Percentiles rank a stretch among this genome's conserved stretches.
phyloP scores from a whole-genome alignment of 2,888 invertebrate genomes.

The Ectobius pallidus region DNA sequence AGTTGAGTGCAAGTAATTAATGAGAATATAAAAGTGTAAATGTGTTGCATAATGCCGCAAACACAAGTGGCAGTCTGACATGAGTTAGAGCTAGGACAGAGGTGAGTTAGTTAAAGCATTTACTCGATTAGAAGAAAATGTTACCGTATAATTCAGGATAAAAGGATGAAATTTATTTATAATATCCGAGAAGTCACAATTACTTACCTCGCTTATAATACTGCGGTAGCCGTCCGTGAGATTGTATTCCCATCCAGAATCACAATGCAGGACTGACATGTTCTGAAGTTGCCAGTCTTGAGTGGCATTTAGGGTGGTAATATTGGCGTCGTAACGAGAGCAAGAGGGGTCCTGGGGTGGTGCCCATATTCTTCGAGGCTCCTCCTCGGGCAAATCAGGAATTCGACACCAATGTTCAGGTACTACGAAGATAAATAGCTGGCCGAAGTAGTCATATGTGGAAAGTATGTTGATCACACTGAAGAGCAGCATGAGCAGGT shows the following conservation, averaged over 20 bases:
- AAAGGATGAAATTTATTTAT: no score
- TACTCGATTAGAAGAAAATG: no score
- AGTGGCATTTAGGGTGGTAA: constrained; percentile 6
- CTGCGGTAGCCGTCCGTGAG: constrained; percentile 26
- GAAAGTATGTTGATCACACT: constrained; percentile 61
- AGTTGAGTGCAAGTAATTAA: no score
- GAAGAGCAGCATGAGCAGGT: constrained; percentile 60
- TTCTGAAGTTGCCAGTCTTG: constrained; percentile 11
- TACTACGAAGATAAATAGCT: constrained; percentile 63
- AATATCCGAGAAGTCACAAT: no score
- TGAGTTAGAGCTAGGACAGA: no score
- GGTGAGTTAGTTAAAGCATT: no score
- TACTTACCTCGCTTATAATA: constrained; percentile 32
- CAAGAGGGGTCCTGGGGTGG: not conserved
- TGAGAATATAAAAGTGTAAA: no score
- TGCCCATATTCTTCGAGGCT: not conserved
- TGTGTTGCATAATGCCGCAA: no score
- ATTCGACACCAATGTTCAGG: constrained; percentile 57
- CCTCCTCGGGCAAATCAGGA: constrained; percentile 3
- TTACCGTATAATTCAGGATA: no score
- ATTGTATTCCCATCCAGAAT: constrained; percentile 57
- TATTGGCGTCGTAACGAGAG: not conserved
- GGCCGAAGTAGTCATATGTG: constrained; percentile 64
- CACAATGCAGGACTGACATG: constrained; percentile 49
- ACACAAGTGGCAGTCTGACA: no score